Base-by-base conservation (phyloP, 1,140 invertebrate genomes). In the Diprion similis region DNA sequence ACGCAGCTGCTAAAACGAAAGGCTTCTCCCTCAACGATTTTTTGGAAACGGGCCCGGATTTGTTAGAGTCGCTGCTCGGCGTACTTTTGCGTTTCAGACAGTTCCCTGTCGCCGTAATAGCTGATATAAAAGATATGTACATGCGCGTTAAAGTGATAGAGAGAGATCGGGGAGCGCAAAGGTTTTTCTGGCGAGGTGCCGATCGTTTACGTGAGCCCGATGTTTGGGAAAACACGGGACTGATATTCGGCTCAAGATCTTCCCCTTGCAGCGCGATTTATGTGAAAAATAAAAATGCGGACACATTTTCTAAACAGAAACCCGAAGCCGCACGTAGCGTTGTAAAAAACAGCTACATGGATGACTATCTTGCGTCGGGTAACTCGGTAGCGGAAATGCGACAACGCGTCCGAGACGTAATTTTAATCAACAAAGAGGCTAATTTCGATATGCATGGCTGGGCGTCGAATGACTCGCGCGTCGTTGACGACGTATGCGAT, bases 161-260 rank as follows among this genome's bases (percentile, higher is more conserved):
- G 1, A 24, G 24, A 24, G 24, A 4, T 24, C 4, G 24, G 1
- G 24, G 4, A 24, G 24, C 24, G 4, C 24, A 24, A 24, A 24
- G 24, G 4, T 24, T 24, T 24, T 24, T 78, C n/a, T 73, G 74
- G 74, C 17, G 71, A 46, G 71, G 6, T 24, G 71, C 75, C 59
- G 71, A 76, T 59, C 51, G 51, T 13, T 1, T 13, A 11, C 11
- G 51, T 6, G n/a, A 13, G 51, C 51, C 51, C 6, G 51, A 59
- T n/a, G 51, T 13, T 1, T 59, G n/a, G 11, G 65, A 46, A 4
- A 83, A 85, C 79, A 77, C 74, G 0, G 79, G 77, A 0, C 78
- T 83, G 75, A 83, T 82, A 10, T 85, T 85, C 68, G 83, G 81
- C 0, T 79, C 84, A 0, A 68, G 66, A 1, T 81, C 77, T 24